These are phyloP conservation scores for Papilio dardanus DNA, from an alignment of 1,140 invertebrate genomes.

Conservation along the genomic window DNA sequence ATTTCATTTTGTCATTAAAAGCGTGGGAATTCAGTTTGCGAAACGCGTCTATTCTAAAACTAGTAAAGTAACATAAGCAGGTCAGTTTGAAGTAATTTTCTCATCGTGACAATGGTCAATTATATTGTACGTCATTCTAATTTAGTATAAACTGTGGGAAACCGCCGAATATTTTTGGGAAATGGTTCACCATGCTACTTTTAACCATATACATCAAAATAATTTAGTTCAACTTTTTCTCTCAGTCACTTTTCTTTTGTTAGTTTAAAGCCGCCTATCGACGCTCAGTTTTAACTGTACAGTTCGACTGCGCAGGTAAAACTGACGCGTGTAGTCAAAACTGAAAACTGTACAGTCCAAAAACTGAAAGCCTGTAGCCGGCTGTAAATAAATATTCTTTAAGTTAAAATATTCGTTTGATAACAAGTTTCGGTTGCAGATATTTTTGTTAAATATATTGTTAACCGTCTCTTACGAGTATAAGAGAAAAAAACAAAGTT, in stretches of 20 bases:
- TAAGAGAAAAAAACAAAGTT: too few species aligned
- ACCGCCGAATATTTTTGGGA: constrained; percentile 32
- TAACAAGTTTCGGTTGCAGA: too few species aligned
- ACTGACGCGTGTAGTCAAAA: too few species aligned
- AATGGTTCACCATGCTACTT: constrained; percentile 21
- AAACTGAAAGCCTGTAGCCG: too few species aligned
- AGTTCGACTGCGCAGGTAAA: too few species aligned
- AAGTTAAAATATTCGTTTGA: too few species aligned
- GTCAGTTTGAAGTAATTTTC: constrained; percentile 69
- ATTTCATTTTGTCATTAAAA: constrained; percentile 52
- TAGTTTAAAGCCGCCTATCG: too few species aligned
- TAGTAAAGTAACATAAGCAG: constrained; percentile 62
- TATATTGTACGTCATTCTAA: constrained; percentile 55
- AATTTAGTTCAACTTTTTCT: constrained; percentile 12
- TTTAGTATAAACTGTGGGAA: constrained; percentile 49
- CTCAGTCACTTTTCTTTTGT: constrained; percentile 10
- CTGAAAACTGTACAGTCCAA: too few species aligned
- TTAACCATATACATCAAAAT: background rate
- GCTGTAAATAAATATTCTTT: too few species aligned
- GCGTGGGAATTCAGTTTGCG: constrained; percentile 68
- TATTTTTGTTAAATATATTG: too few species aligned
- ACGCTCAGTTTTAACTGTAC: too few species aligned
- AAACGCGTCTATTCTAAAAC: constrained; percentile 62
- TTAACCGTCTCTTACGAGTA: too few species aligned
- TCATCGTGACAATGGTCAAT: constrained; percentile 77